Base-by-base conservation (phyloP, 2,888 invertebrate genomes). In the Acanthoscelides obtectus region DNA sequence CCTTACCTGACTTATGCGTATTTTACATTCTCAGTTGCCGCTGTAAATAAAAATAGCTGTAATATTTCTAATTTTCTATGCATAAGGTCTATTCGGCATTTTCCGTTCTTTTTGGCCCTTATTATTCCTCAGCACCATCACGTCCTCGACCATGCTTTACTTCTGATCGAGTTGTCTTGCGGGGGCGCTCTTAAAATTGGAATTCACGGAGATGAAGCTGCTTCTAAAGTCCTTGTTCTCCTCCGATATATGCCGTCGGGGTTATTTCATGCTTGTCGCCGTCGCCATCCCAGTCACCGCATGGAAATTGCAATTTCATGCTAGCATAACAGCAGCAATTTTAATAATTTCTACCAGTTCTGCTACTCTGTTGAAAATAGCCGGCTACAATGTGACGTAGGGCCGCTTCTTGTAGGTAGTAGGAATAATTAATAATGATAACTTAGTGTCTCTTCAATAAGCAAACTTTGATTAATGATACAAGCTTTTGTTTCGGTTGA, bases 281-380 rank as follows among this genome's bases (percentile, higher is more conserved):
- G n/a, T n/a, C n/a, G 45, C 45, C 45, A 45, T 45, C 45, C 6
- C 45, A 6, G 45, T 67, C 70, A 70, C 66, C 67, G 70, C 70
- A 70, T 67, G 65, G 64, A 70, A 70, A 70, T 70, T 70, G 67
- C 67, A 70, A 70, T 70, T 70, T 70, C 70, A 70, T 65, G 70
- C 45, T 45, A 12, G 45, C 45, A 45, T 45, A 45, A 45, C 45
- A 45, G n/a, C n/a, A n/a, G 45, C 45, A 17, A 45, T 45, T 45
- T 45, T 45, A 45, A 45, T 45, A 45, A 45, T 45, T 45, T 12
- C 45, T 45, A 1, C 45, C 17, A 45, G 45, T 45, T 45, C 45
- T 45, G 12, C 45, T 45, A 6, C 45, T 45, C 45, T 17, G 45
- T 12, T 45, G 17, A 45, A 45, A 45, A 12, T 45, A 45, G 17